Base-by-base conservation (phyloP, 2,888 invertebrate genomes). In the Coenonympha arcania region DNA sequence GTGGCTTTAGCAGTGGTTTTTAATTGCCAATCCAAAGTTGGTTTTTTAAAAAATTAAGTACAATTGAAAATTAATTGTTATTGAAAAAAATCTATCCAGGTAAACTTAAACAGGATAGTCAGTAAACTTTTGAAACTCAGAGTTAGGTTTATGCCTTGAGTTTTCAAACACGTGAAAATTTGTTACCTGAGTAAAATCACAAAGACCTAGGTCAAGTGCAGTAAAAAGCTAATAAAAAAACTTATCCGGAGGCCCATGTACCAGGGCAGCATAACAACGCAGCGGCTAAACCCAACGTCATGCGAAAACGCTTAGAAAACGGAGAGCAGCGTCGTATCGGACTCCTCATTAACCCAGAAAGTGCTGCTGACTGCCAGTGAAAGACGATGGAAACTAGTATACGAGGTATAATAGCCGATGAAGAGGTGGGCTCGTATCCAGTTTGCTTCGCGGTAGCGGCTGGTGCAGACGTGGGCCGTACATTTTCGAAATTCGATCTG, bases 281-380 rank as follows among this genome's bases (percentile, higher is more conserved):
- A 66, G 65, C 66, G 63, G 42, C 69, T 70, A 20, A 44, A 62
- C 48, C 41, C 66, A 67, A 74, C 71, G 71, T 71, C 70, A 73
- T 82, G 82, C 79, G 83, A 83, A 83, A 83, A 79, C 71, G 71
- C 79, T 78, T 83, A 83, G 82, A 84, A 82, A 79, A 75, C 77
- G 69, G 70, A 73, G 71, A 69, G 69, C 71, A 66, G 64, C 60
- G 61, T 69, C 66, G 66, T 64, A 70, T 69, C 71, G 69, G 73
- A 69, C 69, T 83, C 74, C 80, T 83, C 82, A 83, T 84, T 84
- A 84, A 84, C 84, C 84, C 82, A 84, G 81, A 84, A 83, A 83
- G 73, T 71, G 72, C 62, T 73, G 71, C 72, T 68, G 68, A 65
- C 63, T 63, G 71, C 78, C 79, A 82, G 84, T 83, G 84, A 84